Evolutionary conservation across 2,113 vertebrate species (phyloP).

Genomic region (Plecotus auritus): DNA sequence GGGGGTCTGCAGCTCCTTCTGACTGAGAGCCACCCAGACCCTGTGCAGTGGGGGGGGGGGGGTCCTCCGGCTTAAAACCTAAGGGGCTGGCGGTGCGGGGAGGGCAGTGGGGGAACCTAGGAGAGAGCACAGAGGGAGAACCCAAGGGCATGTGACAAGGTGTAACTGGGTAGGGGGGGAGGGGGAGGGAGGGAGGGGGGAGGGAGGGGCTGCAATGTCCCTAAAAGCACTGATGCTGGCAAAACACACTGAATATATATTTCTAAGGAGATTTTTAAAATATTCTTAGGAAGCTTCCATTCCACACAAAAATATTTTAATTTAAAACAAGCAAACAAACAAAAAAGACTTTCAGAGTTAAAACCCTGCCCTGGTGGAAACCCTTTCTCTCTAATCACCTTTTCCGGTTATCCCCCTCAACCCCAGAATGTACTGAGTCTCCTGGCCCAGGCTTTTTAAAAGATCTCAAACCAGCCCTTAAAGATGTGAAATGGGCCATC

Average conservation of each 20-base stretch:
- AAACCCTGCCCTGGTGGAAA: not conserved
- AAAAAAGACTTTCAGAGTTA: not conserved
- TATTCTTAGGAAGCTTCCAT: not conserved
- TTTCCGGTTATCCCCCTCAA: not conserved
- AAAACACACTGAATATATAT: not conserved
- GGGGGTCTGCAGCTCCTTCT: not conserved
- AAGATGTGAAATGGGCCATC: not conserved
- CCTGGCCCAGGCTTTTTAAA: not conserved
- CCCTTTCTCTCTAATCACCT: not conserved
- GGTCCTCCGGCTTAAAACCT: no score
- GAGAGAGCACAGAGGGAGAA: no score
- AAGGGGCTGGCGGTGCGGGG: fast-evolving
- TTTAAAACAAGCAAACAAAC: not conserved
- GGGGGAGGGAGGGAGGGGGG: not conserved
- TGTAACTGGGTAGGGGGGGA: not conserved
- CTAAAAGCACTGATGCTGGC: not conserved
- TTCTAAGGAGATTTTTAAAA: not conserved
- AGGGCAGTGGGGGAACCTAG: no score
- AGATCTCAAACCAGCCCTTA: not conserved
- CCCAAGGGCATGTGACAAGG: fast-evolving
- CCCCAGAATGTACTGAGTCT: not conserved
- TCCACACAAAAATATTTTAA: not conserved
- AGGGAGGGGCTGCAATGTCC: not conserved
- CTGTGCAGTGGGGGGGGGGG: fast-evolving
- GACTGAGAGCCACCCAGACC: not conserved